Conservation (phyloP, 92 coral and sea anemone genomes). For the Blastomussa wellsi region DNA sequence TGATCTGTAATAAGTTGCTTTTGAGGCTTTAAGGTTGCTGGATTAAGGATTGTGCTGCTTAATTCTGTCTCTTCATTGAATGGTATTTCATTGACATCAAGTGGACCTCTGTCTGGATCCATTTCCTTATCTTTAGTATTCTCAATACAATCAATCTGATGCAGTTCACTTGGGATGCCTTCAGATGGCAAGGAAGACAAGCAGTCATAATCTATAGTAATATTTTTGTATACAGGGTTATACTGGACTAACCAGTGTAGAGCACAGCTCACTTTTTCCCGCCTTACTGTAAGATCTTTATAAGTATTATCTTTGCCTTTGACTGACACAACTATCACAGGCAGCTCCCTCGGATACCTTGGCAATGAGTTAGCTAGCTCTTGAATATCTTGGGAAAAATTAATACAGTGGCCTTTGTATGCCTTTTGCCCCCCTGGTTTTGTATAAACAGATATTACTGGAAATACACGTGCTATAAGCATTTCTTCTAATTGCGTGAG, state of each 20-base stretch:
- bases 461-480: slow-evolving; percentile 14
- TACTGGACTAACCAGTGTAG: slow-evolving; percentile 45
- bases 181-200: slow-evolving; percentile 52
- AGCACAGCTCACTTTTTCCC: slow-evolving; percentile 45
- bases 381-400: slow-evolving; percentile 54
- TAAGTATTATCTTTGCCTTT: slow-evolving; percentile 55
- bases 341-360: slow-evolving; percentile 46
- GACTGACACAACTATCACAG: slow-evolving; percentile 46
- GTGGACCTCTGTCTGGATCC: slow-evolving; percentile 66
- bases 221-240: slow-evolving; percentile 39
- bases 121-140: slow-evolving; percentile 51
- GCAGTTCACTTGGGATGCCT: slow-evolving; percentile 60
- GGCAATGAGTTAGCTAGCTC: slow-evolving; percentile 53
- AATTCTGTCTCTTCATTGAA: slow-evolving; percentile 58
- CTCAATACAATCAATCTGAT: slow-evolving; percentile 38
- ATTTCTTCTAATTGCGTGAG: slow-evolving; percentile 24
- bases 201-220: slow-evolving; percentile 49
- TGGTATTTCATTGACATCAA: too few species aligned
- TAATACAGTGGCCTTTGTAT: slow-evolving; percentile 65
- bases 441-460: slow-evolving; percentile 4
- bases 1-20: slow-evolving; percentile 64
- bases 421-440: slow-evolving; percentile 57
- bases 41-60: slow-evolving; percentile 58
- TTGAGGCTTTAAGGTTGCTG: slow-evolving; percentile 49
- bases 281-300: slow-evolving; percentile 45